These are phyloP conservation scores for Setophaga kirtlandii DNA, from an alignment of 2,113 vertebrate genomes.

Conservation along the genomic window DNA sequence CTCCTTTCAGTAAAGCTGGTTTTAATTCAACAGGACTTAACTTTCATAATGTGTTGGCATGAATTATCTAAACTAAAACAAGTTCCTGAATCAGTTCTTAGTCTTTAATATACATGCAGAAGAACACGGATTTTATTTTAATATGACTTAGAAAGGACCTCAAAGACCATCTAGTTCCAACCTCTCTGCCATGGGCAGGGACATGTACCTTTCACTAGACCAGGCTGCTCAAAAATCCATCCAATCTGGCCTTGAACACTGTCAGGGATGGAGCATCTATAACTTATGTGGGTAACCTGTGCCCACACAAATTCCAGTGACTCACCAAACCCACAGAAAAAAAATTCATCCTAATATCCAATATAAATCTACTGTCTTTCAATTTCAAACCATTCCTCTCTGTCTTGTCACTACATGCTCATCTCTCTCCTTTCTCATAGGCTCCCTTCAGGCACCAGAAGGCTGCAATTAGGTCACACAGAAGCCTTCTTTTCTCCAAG, in stretches of 20 bases:
- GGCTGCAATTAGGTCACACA: neutral
- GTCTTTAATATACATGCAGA: neutral
- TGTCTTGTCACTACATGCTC: neutral
- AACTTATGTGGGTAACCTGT: neutral
- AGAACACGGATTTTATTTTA: neutral
- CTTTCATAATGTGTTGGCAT: neutral
- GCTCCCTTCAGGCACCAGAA: neutral
- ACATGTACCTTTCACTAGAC: neutral
- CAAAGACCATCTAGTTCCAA: neutral
- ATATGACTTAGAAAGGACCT: neutral
- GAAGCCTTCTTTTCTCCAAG: neutral
- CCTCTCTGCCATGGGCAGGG: neutral
- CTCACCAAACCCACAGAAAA: accelerated
- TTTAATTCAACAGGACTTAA: neutral
- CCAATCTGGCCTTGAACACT: neutral
- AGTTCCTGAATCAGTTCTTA: neutral
- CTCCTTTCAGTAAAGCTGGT: neutral
- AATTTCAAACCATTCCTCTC: neutral
- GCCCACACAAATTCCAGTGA: no score
- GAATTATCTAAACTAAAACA: neutral
- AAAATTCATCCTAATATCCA: neutral
- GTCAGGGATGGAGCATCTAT: neutral
- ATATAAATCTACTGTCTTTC: neutral
- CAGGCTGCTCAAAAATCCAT: neutral
- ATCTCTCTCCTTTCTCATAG: neutral